These are phyloP conservation scores for Knipowitschia caucasica DNA, from an alignment of 2,797 vertebrate species.

Conservation along the genomic window DNA sequence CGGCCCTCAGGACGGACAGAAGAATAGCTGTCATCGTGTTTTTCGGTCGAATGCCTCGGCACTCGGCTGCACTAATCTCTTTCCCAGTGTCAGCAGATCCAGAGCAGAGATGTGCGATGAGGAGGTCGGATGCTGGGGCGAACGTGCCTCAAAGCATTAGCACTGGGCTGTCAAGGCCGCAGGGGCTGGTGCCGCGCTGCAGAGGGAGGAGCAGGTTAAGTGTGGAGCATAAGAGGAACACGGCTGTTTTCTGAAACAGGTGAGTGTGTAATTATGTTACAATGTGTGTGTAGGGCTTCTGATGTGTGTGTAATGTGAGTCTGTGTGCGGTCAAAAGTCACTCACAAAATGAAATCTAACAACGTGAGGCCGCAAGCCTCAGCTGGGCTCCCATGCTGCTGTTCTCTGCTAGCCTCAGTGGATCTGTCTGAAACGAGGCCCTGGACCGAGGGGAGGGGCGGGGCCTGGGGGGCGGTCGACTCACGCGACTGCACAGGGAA, in stretches of 20 bases:
- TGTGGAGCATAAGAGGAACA: conserved; percentile 40
- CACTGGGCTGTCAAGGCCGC: conserved; percentile 53
- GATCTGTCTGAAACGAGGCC: conserved; percentile 75
- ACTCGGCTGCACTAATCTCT: conserved; percentile 64
- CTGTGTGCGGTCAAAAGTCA: conserved; percentile 72
- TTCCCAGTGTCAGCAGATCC: conserved; percentile 69
- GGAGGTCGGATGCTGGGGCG: conserved; percentile 56
- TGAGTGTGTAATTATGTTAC: conserved; percentile 26
- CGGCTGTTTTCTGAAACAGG: conserved; percentile 26
- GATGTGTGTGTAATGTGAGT: conserved; percentile 49
- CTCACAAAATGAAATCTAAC: conserved; percentile 75
- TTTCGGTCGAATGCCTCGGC: conserved; percentile 59
- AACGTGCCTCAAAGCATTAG: conserved; percentile 66
- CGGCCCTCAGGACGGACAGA: conserved; percentile 53
- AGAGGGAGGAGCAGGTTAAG: conserved; percentile 67
- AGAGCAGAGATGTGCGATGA: conserved; percentile 57
- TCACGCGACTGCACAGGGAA: conserved; percentile 62
- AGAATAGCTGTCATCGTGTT: conserved; percentile 61
- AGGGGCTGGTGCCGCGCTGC: conserved; percentile 52
- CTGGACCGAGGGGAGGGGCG: conserved; percentile 24
- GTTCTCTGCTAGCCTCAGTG: conserved; percentile 80
- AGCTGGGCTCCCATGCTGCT: conserved; percentile 74
- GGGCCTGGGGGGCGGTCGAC: conserved; percentile 55
- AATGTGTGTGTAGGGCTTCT: conserved; percentile 34
- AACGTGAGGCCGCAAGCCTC: conserved; percentile 71